Base-by-base conservation (phyloP, 2,888 invertebrate genomes). In the Cataglyphis cursor region DNA sequence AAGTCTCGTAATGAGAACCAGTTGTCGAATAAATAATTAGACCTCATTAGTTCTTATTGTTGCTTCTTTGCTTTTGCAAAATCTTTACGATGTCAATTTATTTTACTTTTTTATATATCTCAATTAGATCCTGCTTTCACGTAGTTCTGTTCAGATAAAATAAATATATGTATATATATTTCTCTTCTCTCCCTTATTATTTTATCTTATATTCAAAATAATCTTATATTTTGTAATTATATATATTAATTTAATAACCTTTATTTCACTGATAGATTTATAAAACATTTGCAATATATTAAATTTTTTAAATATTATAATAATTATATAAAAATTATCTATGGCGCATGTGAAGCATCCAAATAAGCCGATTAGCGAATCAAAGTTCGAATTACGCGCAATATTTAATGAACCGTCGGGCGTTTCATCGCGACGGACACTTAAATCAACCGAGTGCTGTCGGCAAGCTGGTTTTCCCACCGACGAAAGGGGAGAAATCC, bases 401-500 rank as follows among this genome's bases (percentile, higher is more conserved):
- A 61, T 35, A 24, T 31, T 70, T 59, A 80, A 70, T 72, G 78
- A 80, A 31, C 59, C 59, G 12, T 78, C 78, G 21, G 4, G 24
- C 65, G 24, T 78, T 59, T 72, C 44, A 44, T 44, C 31, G 57
- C 68, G 68, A 68, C 10, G 44, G 70, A 78, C 21, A 59, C 72
- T 80, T 80, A 70, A 80, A 80, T 80, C 72, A 76, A 57, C 18
- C 10, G 24, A 70, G 72, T 44, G 44, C 78, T 35, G 35, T 70
- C 72, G 72, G 72, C 59, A 70, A 59, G 78, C 59, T 44, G 59
- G 44, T 21, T 80, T 80, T 80, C 78, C 78, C 73, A 70, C 72
- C 72, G 8, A 35, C 24, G 74, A 74, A 74, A 61, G 51, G 57
- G 84, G 70, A 38, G 83, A 68, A 21, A 48, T 41, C 24, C 51